Evolutionary conservation across 2,888 invertebrate species (phyloP), one percentile per base, ranked within the genome.

Genomic region (Oeneis ivallda): DNA sequence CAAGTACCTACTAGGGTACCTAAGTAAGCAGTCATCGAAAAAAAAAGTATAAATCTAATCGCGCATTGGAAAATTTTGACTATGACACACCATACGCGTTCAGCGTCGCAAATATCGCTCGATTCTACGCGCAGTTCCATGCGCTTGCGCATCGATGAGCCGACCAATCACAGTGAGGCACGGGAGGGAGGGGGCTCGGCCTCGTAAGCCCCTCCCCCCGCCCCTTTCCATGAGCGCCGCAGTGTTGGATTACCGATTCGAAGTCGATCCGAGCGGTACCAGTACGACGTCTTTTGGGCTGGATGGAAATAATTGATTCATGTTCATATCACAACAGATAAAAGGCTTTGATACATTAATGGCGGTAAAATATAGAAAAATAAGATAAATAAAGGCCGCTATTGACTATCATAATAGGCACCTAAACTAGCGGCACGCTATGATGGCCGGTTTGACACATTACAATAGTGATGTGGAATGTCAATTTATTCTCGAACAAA

Each of bases 141-240:
- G 87, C 86, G 86, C 81, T 68, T 73, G 81, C 87, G 85, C 87
- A 76, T 71, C 68, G 68, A 69, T 71, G 61, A 63, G 65, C 69
- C 77, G 67, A 70, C 91, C 91, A 91, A 90, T 89, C 80, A 79
- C 73, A 75, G 69, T 58, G 60, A 67, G 69, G 73, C 64, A 71
- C 75, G 77, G 79, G 79, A 75, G 76, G 79, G 70, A 67, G 68
- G 71, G 75, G 75, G 90, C 86, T 86, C 81, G 67, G 77, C 64
- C 60, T 32, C n/a, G 13, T 13, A 57, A 56, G 64, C 69, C 59
- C 77, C 85, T 72, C 89, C 91, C 79, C 82, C 81, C 89, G 85
- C 89, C 89, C 89, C 74, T 66, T 71, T 73, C 76, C 74, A 79
- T 74, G 77, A 81, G 78, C 81, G 82, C 76, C 78, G 79, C 72